Conservation (phyloP, 2,888 invertebrate genomes). For the Electrophaes corylata region DNA sequence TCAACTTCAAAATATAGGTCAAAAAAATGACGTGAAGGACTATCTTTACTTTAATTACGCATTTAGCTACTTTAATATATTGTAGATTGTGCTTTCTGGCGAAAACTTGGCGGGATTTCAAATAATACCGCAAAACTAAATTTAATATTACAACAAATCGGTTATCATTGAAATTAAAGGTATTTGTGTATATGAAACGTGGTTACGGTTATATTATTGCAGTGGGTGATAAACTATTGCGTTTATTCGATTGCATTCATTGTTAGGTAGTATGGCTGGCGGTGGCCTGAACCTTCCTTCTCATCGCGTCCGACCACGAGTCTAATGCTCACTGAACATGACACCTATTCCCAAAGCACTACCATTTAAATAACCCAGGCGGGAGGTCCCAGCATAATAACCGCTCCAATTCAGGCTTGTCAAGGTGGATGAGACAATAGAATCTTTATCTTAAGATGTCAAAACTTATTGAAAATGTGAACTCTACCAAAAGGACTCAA, state of each 20-base stretch:
- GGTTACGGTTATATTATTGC: slow-evolving; percentile 25
- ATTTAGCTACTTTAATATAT: slow-evolving; percentile 69
- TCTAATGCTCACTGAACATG: slow-evolving; percentile 45
- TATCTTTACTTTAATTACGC: slow-evolving; percentile 66
- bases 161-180: slow-evolving; percentile 51
- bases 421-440: slow-evolving; percentile 47
- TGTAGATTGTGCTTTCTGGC: slow-evolving; percentile 61
- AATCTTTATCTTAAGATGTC: slow-evolving; percentile 47
- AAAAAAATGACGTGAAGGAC: slow-evolving; percentile 49
- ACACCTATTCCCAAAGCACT: slow-evolving; percentile 47
- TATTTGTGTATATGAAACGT: slow-evolving; percentile 16
- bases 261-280: slow-evolving; percentile 11
- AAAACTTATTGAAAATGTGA: slow-evolving; percentile 48
- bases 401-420: slow-evolving; percentile 43
- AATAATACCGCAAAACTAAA: slow-evolving; percentile 62
- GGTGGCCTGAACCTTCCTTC: slow-evolving; percentile 9
- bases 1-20: not conserved
- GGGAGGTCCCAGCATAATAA: slow-evolving; percentile 42
- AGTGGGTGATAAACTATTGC: slow-evolving; percentile 28
- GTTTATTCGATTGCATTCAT: slow-evolving; percentile 27
- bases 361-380: slow-evolving; percentile 54
- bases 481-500: slow-evolving; percentile 41
- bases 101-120: slow-evolving; percentile 74
- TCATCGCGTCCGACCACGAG: slow-evolving; percentile 29
- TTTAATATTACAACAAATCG: slow-evolving; percentile 58